phyloP scores from a whole-genome alignment of 1,140 invertebrate genomes.

The Cardiocondyla obscurior region DNA sequence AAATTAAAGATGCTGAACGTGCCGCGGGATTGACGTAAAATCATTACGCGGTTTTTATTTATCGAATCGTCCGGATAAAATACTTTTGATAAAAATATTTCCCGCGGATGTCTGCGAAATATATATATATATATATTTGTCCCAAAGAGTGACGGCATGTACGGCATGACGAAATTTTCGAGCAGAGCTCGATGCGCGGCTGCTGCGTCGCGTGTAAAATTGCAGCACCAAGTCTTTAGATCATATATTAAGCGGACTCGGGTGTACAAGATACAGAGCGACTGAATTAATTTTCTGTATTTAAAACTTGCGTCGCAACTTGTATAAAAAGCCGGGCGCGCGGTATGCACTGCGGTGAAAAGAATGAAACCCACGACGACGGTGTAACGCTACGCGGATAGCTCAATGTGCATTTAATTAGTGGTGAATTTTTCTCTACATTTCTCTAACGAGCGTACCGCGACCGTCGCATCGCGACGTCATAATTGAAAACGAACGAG shows the following conservation, averaged over 20 bases:
- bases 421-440: conserved; percentile 24
- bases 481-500: conserved; percentile 41
- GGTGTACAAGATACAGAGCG: neutral
- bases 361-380: neutral
- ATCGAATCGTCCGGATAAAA: neutral
- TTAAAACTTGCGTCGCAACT: conserved; percentile 11
- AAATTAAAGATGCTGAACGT: neutral
- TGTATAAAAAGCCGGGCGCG: neutral
- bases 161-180: neutral
- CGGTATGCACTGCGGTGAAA: neutral
- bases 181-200: no score
- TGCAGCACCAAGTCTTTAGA: neutral
- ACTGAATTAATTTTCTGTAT: neutral
- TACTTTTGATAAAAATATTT: neutral
- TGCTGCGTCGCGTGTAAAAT: no score
- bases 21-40: neutral
- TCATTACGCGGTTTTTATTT: neutral
- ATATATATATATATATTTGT: no score
- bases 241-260: neutral
- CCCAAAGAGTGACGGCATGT: neutral
- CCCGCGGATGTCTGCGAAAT: no score
- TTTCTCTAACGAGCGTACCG: neutral
- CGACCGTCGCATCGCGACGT: neutral
- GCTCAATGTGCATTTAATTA: conserved; percentile 39
- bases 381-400: neutral